Base-by-base conservation (phyloP, 2,888 invertebrate species). In the Darwinula stevensoni region DNA sequence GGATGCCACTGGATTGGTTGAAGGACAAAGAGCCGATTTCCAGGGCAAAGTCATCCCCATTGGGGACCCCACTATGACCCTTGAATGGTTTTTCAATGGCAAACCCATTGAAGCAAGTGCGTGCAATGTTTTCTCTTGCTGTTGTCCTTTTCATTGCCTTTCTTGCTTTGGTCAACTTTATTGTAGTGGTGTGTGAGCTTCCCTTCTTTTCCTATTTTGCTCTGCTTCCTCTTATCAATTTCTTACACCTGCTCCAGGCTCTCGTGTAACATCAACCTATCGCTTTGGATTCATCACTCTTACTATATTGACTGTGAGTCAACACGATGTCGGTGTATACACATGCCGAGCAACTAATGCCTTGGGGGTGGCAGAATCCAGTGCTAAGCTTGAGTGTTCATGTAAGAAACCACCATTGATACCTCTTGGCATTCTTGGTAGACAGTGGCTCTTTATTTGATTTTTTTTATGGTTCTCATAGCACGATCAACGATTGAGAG, bases 241-340 rank as follows among this genome's bases (percentile, higher is more conserved):
- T 11, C 12, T 22, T 35, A 33, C 9, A 31, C 17, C 6, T 31
- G 4, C 41, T 43, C 14, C 44, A 86, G 91, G 88, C 59, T 86
- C 88, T 41, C 68, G 94, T 48, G 76, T 78, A 49, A 84, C 82
- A 46, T 74, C 80, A 39, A 70, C 82, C 47, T 82, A 88, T 59
- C 76, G 88, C 50, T 94, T 97, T 57, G 94, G 97, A 44, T 94
- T 84, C 50, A 86, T 94, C 45, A 76, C 86, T 41, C 61, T 88
- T 43, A 84, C 86, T 50, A 62, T 88, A 48, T 63, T 86, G 43
- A 74, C 75, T 55, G 63, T 82, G 35, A 68, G 73, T 41, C 56
- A 66, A 39, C 68, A 72, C 46, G 88, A 91, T 48, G 68, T 69
- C 44, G 91, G 82, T 35, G 78, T 80, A 54, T 84, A 82, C 47